Evolutionary conservation across 1,140 invertebrate genomes (phyloP).

Genomic region (Diorhabda carinulata): DNA sequence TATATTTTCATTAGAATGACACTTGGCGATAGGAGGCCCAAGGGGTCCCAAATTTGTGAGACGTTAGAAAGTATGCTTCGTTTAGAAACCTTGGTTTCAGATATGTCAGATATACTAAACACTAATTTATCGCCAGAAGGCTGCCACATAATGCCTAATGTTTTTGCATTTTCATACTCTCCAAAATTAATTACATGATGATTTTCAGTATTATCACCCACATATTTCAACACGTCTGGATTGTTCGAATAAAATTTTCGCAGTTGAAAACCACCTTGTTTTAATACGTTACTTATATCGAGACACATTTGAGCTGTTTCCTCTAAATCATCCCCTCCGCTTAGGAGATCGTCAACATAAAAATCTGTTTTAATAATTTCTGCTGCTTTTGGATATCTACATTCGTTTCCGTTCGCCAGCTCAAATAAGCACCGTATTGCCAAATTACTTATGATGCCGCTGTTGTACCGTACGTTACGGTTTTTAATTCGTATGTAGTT

Average conservation of each 20-base stretch:
- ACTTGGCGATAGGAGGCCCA: conserved; percentile 15
- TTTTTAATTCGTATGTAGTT: conserved; percentile 26
- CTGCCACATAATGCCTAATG: too few relatives aligned
- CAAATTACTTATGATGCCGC: conserved; percentile 34
- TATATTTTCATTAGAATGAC: conserved; percentile 14
- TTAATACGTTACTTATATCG: conserved; percentile 20
- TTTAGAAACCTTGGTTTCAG: not conserved
- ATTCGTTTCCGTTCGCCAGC: conserved; percentile 34
- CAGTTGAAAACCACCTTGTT: conserved; percentile 34
- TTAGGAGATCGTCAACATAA: conserved; percentile 47
- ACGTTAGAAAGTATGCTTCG: conserved; percentile 6
- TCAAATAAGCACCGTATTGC: conserved; percentile 42
- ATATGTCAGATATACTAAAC: too few relatives aligned
- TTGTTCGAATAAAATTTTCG: conserved; percentile 38
- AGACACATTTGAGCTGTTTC: conserved; percentile 29
- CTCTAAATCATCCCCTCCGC: conserved; percentile 35
- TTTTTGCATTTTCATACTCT: too few relatives aligned
- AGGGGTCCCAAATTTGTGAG: conserved; percentile 13
- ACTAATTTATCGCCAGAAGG: too few relatives aligned
- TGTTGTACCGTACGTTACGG: conserved; percentile 42
- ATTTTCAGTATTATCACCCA: not conserved
- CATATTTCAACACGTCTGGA: conserved; percentile 19
- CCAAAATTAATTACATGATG: too few relatives aligned
- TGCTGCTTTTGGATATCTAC: not conserved
- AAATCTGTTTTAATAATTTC: conserved; percentile 7